A percentile compares a stretch with the other conserved stretches of the same genome.
Evolutionary conservation across 2,797 vertebrate genomes (phyloP).

Genomic region (Ceyx erithaca): DNA sequence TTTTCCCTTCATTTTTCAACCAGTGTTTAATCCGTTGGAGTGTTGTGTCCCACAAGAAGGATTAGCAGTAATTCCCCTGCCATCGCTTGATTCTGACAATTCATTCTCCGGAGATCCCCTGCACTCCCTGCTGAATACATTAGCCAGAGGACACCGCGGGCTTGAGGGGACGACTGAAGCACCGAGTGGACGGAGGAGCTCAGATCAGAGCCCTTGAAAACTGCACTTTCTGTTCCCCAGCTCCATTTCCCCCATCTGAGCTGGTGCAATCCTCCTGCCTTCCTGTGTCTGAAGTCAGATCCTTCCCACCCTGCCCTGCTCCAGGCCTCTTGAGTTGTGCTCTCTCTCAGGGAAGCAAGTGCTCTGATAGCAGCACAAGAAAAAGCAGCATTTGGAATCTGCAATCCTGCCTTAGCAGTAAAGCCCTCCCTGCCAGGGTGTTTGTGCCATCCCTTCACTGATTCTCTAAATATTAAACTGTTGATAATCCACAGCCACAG

Average conservation of each 20-base stretch:
- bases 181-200: not conserved
- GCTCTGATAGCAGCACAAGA: not conserved
- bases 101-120: constrained; percentile 46
- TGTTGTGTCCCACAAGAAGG: constrained; percentile 8
- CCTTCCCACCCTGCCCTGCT: not conserved
- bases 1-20: not conserved
- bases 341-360: not conserved
- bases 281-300: not conserved
- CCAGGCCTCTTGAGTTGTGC: accelerated
- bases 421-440: not conserved
- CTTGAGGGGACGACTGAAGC: not conserved
- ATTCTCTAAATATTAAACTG: not conserved
- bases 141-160: constrained; percentile 10
- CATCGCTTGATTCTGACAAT: constrained; percentile 28
- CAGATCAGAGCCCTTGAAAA: not conserved
- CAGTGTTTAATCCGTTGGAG: constrained; percentile 40
- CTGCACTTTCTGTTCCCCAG: not conserved
- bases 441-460: not conserved
- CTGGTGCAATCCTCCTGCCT: not conserved
- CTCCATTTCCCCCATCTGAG: not conserved
- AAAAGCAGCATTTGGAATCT: not conserved
- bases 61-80: constrained; percentile 70
- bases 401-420: not conserved
- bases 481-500: not conserved
- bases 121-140: constrained; percentile 48